phyloP scores from a whole-genome alignment of 53 echinoderm and acorn worm genomes.

The Hippasteria phrygiana region DNA sequence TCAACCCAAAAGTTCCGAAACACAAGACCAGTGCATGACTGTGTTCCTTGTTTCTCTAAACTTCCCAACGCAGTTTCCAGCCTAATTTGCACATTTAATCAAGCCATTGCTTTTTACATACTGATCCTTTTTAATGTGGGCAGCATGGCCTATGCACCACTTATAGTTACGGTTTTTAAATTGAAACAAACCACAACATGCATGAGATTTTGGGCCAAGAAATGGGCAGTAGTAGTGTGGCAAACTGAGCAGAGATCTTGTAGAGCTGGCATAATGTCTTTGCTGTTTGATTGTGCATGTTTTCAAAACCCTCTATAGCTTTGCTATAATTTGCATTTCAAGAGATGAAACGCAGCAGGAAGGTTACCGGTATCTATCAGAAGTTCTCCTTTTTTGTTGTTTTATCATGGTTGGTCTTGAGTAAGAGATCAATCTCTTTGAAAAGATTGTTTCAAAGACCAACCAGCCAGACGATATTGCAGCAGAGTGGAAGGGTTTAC shows the following conservation, averaged over 20 bases:
- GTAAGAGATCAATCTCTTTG: neutral
- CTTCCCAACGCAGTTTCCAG: slow-evolving; percentile 20
- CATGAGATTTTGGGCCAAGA: slow-evolving; percentile 26
- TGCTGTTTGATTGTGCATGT: slow-evolving; percentile 31
- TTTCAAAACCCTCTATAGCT: neutral
- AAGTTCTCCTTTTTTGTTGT: neutral
- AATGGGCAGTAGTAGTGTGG: slow-evolving; percentile 58
- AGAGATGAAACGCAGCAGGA: neutral
- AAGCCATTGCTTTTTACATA: slow-evolving; percentile 1
- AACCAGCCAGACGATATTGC: neutral
- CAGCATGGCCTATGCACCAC: slow-evolving; percentile 21
- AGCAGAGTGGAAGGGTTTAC: neutral
- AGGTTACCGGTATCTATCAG: too few relatives aligned
- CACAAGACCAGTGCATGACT: slow-evolving; percentile 27
- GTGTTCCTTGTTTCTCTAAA: slow-evolving; percentile 41
- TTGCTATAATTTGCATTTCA: neutral
- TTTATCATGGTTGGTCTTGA: neutral
- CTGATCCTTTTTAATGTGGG: neutral
- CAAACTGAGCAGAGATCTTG: slow-evolving; percentile 7
- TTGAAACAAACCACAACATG: neutral
- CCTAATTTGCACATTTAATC: slow-evolving; percentile 46
- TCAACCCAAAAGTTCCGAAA: neutral
- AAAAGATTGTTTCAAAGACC: neutral
- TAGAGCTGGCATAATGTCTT: neutral
- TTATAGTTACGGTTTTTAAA: neutral